Conservation (phyloP, 2,113 vertebrate genomes). For the Puntigrus tetrazona region DNA sequence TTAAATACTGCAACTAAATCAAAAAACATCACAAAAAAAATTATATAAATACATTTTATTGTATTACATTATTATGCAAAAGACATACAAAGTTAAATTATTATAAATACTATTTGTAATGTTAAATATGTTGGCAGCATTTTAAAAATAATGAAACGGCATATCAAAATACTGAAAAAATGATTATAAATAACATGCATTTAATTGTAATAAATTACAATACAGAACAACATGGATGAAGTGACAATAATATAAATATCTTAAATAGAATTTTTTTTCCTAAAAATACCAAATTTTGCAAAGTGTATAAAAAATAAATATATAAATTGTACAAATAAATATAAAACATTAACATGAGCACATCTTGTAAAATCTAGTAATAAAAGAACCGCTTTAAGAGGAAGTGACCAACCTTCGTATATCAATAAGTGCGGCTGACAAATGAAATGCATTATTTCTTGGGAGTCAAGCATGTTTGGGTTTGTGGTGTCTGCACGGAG, state of each 20-base stretch:
- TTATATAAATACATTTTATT: not conserved
- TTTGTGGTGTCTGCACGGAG: not conserved
- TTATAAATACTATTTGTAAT: conserved; percentile 8
- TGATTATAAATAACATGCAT: not conserved
- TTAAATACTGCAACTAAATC: not conserved
- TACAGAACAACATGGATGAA: not conserved
- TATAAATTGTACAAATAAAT: not conserved
- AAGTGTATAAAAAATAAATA: not conserved
- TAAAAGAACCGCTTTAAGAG: no score
- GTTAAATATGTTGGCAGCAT: not conserved
- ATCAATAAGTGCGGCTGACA: not conserved
- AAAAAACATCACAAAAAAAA: not conserved
- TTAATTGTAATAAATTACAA: not conserved
- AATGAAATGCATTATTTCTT: not conserved
- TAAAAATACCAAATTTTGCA: not conserved
- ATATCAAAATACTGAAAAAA: no score
- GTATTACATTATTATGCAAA: no score
- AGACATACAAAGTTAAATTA: not conserved
- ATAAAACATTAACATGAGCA: not conserved
- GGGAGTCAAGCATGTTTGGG: not conserved
- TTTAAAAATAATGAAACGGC: not conserved
- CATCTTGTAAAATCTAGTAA: not conserved
- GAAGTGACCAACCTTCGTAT: not conserved
- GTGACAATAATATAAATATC: not conserved
- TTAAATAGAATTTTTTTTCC: not conserved